phyloP scores from a whole-genome alignment of 2,888 invertebrate genomes.

The Diplazon laetatorius region DNA sequence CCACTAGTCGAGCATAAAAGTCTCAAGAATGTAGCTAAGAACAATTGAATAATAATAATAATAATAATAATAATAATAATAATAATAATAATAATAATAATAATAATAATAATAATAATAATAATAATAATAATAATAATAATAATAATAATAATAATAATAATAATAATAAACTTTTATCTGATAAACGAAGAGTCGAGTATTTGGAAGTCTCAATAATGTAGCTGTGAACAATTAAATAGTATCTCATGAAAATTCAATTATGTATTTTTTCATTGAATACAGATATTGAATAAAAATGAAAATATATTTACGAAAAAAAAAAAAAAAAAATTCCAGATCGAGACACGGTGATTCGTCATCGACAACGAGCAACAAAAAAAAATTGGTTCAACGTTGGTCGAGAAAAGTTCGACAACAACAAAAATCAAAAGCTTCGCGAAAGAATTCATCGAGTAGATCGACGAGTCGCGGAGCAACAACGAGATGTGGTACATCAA shows the following conservation, averaged over 20 bases:
- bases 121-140: too few relatives aligned
- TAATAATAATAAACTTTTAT: too few relatives aligned
- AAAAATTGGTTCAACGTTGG: constrained; percentile 82
- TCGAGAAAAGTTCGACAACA: constrained; percentile 86
- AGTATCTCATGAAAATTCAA: too few relatives aligned
- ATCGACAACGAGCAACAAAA: constrained; percentile 61
- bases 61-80: too few relatives aligned
- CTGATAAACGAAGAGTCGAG: too few relatives aligned
- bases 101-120: too few relatives aligned
- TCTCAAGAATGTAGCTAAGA: too few relatives aligned
- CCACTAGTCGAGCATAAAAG: too few relatives aligned
- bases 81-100: too few relatives aligned
- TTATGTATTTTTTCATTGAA: too few relatives aligned
- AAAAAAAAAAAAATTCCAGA: constrained; percentile 45
- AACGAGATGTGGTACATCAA: constrained; percentile 57
- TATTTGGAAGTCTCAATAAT: background rate
- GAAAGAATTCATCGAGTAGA: constrained; percentile 72
- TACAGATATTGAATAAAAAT: too few relatives aligned
- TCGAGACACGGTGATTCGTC: constrained; percentile 45
- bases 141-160: background rate
- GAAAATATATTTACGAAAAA: background rate
- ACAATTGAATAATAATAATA: background rate
- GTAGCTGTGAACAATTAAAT: too few relatives aligned
- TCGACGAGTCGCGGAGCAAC: constrained; percentile 47
- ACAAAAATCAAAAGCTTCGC: constrained; percentile 86